phyloP scores from a whole-genome alignment of 2,113 vertebrate species.

The Sphyrna mokarran region DNA sequence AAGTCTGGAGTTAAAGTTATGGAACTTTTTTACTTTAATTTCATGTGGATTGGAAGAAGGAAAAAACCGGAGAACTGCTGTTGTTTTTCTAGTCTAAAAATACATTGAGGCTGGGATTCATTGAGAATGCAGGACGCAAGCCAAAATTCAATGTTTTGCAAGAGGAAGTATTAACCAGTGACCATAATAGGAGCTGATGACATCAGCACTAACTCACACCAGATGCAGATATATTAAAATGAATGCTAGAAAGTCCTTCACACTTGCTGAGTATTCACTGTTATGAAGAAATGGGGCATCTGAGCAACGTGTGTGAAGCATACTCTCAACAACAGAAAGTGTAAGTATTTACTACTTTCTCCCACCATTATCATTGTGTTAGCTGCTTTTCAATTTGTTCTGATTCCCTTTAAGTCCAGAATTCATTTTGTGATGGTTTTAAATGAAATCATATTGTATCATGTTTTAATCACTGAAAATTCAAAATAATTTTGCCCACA shows the following conservation, averaged over 20 bases:
- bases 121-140: not conserved
- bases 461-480: not conserved
- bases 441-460: not conserved
- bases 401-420: not conserved
- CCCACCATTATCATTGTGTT: not conserved
- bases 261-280: not conserved
- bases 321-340: not conserved
- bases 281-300: constrained; percentile 3
- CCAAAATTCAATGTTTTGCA: not conserved
- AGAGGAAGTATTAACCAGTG: not conserved
- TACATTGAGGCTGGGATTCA: not conserved
- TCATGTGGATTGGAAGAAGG: not conserved
- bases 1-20: not conserved
- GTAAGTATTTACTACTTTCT: not conserved
- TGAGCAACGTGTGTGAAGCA: not conserved
- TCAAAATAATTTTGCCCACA: not conserved
- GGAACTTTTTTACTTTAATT: not conserved
- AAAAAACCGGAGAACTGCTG: not conserved
- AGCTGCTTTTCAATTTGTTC: not conserved
- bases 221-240: not conserved
- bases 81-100: not conserved
- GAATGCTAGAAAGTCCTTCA: not conserved
- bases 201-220: not conserved
- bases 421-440: not conserved
- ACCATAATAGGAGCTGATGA: not conserved